Base-by-base conservation (phyloP, 2,113 vertebrate species). In the Xyrauchen texanus region DNA sequence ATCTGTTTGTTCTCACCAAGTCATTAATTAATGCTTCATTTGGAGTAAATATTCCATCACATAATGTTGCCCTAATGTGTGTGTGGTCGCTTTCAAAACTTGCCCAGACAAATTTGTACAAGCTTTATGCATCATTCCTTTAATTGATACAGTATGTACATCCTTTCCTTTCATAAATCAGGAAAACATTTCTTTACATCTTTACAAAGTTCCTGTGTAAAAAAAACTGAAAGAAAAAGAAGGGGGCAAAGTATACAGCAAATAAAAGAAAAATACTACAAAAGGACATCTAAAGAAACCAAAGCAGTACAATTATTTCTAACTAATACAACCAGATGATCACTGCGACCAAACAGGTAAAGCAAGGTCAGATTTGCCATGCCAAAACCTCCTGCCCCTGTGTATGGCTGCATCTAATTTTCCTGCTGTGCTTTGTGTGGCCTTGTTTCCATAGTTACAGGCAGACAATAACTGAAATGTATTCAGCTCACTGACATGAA, bases 71-170 rank as follows among this genome's bases (percentile, higher is more conserved):
- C 21, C 21, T 34, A 34, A 12, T 61, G 44, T 47, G 10, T 42
- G 10, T 13, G 58, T 60, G 9, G 9, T 6, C 4, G 5, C n/a
- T 34, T 61, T 42, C 34, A 70, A 45, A 16, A 72, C 60, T 75
- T 47, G 58, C 12, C 51, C n/a, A 57, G 42, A 70, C 76, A 85
- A 76, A 82, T 75, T 44, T 81, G 57, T 89, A 87, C 89, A 90
- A 92, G 90, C 90, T 90, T 92, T 89, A 92, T 90, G 93, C 92
- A 90, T 89, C 75, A 86, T 93, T 86, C 89, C 92, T 94, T 95
- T 93, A 91, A 94, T 95, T 89, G 89, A 87, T 94, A 95, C 94
- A 95, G 85, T 95, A 95, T 97, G 91, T 95, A 96, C 95, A 97
- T 92, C 94, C 94, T 92, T 93, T 93, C 92, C 93, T 93, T 93